phyloP scores from a whole-genome alignment of 1,140 invertebrate species.

The Augochlora pura region DNA sequence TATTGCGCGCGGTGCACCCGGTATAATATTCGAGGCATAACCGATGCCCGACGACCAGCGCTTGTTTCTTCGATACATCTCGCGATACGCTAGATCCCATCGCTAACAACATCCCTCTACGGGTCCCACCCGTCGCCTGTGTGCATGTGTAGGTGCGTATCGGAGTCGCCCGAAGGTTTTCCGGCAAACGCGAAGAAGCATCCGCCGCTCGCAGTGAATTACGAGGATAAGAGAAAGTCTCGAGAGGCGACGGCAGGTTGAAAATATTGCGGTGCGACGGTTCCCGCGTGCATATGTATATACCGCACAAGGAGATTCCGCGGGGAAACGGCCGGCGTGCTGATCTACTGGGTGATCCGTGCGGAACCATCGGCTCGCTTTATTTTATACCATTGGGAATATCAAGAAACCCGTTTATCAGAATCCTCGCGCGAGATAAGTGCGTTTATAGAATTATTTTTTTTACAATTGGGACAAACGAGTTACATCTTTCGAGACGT shows the following conservation, averaged over 20 bases:
- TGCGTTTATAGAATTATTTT: no score
- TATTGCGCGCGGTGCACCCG: background rate
- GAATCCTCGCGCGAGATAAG: no score
- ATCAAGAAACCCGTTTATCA: no score
- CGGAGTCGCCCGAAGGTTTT: conserved; percentile 3
- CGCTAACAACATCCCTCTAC: background rate
- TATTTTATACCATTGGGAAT: no score
- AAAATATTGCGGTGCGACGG: conserved; percentile 49
- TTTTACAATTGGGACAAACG: no score
- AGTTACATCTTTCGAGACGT: no score
- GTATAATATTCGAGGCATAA: background rate
- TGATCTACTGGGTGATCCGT: background rate
- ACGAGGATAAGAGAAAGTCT: conserved; percentile 45
- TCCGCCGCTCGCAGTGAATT: conserved; percentile 1
- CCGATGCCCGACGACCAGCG: no score
- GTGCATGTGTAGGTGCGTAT: no score
- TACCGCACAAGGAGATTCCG: conserved; percentile 25
- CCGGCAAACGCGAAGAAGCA: background rate
- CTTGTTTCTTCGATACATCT: background rate
- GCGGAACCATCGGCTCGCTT: background rate
- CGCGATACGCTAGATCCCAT: conserved; percentile 4
- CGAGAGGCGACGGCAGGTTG: conserved; percentile 21
- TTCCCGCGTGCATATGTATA: background rate
- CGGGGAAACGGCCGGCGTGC: background rate
- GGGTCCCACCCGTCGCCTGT: no score